A percentile compares a stretch with the other conserved stretches of the same genome.
Conservation (phyloP, 30 jellyfish, hydroid and myxozoan species). For the Chrysaora quinquecirrha region DNA sequence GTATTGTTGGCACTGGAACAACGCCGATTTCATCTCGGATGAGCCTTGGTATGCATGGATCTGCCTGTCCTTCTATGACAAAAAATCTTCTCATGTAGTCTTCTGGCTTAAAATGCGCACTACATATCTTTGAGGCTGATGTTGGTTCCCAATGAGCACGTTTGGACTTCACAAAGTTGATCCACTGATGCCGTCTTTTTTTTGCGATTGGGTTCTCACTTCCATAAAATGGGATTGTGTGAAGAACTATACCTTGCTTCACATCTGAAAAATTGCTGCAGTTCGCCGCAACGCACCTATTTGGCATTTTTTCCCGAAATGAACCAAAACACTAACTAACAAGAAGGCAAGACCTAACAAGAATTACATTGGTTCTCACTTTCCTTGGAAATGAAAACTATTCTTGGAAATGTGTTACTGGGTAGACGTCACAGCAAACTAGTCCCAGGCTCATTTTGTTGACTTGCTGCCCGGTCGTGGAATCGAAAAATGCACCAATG, state of each 20-base stretch:
- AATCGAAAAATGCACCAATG: too few relatives aligned
- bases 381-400: too few relatives aligned
- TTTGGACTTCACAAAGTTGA: background rate
- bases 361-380: too few relatives aligned
- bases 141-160: constrained; percentile 22
- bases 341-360: too few relatives aligned
- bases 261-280: background rate
- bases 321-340: too few relatives aligned
- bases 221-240: background rate
- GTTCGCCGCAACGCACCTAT: background rate
- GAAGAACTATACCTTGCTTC: background rate
- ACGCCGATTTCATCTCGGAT: constrained; percentile 8
- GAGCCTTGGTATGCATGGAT: constrained; percentile 17
- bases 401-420: too few relatives aligned
- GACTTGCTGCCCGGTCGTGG: too few relatives aligned
- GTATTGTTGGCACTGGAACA: background rate
- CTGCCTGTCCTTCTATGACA: constrained; percentile 3
- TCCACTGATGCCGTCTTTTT: background rate
- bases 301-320: background rate
- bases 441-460: too few relatives aligned
- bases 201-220: too few relatives aligned
- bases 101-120: constrained; percentile 27
- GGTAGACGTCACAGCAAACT: too few relatives aligned
- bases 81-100: constrained; percentile 10
- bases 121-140: constrained; percentile 1